Conservation (phyloP, 2,113 vertebrate species). For the Sylvietta virens region DNA sequence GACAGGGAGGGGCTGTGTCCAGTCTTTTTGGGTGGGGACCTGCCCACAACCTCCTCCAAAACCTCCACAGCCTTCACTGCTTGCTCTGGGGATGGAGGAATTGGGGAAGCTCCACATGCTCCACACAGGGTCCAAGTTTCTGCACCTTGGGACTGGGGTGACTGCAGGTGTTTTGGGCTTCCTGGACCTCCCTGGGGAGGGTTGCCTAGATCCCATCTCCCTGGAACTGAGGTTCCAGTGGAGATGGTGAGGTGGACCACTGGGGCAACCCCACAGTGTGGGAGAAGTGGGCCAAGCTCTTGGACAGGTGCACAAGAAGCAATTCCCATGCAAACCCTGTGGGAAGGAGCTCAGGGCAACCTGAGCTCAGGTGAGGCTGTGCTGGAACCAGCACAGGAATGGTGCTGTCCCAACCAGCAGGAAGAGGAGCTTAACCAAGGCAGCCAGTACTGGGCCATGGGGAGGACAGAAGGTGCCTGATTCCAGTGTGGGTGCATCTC, state of each 20-base stretch:
- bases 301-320: background rate
- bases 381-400: background rate
- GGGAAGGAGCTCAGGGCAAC: background rate
- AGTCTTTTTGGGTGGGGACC: background rate
- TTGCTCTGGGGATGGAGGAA: background rate
- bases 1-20: background rate
- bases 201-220: background rate
- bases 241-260: background rate
- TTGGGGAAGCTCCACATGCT: fast-evolving
- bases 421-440: background rate
- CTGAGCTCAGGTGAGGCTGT: fast-evolving
- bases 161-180: fast-evolving
- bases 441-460: background rate
- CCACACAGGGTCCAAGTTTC: fast-evolving
- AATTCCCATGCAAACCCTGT: background rate
- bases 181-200: background rate
- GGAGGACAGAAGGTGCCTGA: background rate
- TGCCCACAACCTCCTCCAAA: background rate
- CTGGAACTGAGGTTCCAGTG: background rate
- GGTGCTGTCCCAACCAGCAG: background rate
- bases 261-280: fast-evolving
- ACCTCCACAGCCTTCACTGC: background rate
- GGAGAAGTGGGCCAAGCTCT: background rate
- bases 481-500: background rate
- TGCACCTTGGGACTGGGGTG: background rate